A percentile compares a stretch with the other conserved stretches of the same genome.
These are phyloP conservation scores for Takifugu bimaculatus DNA, from an alignment of 2,113 vertebrate species.

Conservation along the genomic window DNA sequence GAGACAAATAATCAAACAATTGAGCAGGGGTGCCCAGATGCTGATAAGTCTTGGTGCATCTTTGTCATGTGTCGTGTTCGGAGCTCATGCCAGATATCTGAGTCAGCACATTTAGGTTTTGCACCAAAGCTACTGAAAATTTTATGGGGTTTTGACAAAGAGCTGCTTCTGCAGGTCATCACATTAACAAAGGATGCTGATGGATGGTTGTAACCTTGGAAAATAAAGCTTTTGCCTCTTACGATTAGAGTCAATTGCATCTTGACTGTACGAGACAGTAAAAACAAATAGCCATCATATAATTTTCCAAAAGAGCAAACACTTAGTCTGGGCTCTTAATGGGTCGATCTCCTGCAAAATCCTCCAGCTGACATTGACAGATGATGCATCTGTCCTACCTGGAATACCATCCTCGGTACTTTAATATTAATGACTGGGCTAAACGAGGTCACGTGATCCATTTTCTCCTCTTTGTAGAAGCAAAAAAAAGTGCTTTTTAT, in stretches of 20 bases:
- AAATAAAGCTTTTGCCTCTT: conserved; percentile 26
- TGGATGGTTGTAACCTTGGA: background rate
- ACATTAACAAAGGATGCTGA: conserved; percentile 17
- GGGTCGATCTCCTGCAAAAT: conserved; percentile 52
- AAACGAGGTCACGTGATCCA: conserved; percentile 46
- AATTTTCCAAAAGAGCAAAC: conserved; percentile 63
- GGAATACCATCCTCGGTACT: conserved; percentile 49
- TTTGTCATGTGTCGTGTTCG: too few species aligned
- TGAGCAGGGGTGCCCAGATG: too few species aligned
- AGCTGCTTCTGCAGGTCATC: conserved; percentile 11
- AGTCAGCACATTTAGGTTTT: too few species aligned
- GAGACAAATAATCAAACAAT: too few species aligned
- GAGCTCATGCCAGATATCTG: too few species aligned
- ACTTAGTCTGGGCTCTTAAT: conserved; percentile 64
- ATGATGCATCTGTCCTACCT: conserved; percentile 56
- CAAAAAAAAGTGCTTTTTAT: background rate
- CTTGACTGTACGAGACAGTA: conserved; percentile 25
- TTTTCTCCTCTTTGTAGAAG: background rate
- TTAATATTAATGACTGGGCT: conserved; percentile 47
- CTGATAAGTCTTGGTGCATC: too few species aligned
- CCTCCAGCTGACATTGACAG: conserved; percentile 61
- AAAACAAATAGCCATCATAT: conserved; percentile 64
- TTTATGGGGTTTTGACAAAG: background rate
- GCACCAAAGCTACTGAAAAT: too few species aligned
- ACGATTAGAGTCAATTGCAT: conserved; percentile 39